Evolutionary conservation across 2,113 vertebrate species (phyloP).

Genomic region (Gadus macrocephalus): DNA sequence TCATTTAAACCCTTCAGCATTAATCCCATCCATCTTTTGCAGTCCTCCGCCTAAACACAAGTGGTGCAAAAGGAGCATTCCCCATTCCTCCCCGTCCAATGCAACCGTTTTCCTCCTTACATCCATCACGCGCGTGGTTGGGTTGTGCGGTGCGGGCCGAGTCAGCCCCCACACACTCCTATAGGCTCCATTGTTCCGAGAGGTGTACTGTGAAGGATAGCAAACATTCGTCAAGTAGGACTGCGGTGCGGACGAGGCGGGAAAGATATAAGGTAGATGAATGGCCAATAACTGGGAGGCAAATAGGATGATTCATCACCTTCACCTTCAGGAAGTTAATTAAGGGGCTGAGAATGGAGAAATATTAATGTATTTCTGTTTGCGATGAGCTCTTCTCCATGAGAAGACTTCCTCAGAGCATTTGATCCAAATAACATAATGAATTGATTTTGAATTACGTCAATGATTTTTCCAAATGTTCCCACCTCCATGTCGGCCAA

Average conservation of each 20-base stretch:
- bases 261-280: constrained; percentile 48
- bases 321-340: too few relatives aligned
- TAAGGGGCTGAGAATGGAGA: too few relatives aligned
- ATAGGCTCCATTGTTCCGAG: constrained; percentile 5
- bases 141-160: constrained; percentile 1
- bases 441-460: too few relatives aligned
- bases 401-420: too few relatives aligned
- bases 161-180: neutral
- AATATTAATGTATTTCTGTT: too few relatives aligned
- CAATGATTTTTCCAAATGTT: too few relatives aligned
- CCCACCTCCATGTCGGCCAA: too few relatives aligned
- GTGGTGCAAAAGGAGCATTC: constrained; percentile 9
- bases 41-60: constrained; percentile 27
- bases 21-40: neutral
- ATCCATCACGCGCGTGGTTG: too few relatives aligned
- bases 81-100: neutral
- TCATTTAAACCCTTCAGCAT: constrained; percentile 31
- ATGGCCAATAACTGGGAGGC: constrained; percentile 51
- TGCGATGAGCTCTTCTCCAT: too few relatives aligned
- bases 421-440: too few relatives aligned
- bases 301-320: too few relatives aligned
- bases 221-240: constrained; percentile 47
- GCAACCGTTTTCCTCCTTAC: constrained; percentile 1
- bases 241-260: constrained; percentile 30
- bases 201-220: constrained; percentile 8